Evolutionary conservation across 2,113 vertebrate genomes (phyloP).

Genomic region (Halcyon malimbica): DNA sequence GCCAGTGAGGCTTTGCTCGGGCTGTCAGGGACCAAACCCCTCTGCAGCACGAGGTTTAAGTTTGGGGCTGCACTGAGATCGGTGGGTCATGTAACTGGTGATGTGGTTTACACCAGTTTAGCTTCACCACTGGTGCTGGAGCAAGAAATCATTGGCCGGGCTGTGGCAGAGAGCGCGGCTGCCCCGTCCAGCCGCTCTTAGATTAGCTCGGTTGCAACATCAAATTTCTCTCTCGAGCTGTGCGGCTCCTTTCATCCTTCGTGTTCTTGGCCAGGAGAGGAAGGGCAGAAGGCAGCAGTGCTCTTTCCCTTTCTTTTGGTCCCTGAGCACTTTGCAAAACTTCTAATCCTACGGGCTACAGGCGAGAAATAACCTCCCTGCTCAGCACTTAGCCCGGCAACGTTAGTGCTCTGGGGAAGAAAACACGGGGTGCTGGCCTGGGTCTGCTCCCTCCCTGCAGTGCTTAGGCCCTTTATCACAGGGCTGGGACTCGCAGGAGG

Average conservation of each 20-base stretch:
- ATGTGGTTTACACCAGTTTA: not conserved
- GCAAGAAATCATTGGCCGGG: not conserved
- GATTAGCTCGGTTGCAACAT: not conserved
- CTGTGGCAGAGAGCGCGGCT: not conserved
- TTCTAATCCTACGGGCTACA: not conserved
- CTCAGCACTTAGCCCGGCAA: not conserved
- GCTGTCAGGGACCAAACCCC: not conserved
- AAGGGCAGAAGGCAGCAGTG: not conserved
- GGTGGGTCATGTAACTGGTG: not conserved
- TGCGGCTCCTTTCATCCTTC: not conserved
- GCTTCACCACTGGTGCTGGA: accelerated
- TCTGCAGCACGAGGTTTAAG: not conserved
- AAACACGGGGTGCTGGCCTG: not conserved
- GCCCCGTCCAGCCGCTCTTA: not conserved
- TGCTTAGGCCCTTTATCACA: not conserved
- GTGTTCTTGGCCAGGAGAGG: not conserved
- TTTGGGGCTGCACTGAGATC: not conserved
- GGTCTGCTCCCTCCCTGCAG: accelerated
- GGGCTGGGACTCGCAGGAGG: not conserved
- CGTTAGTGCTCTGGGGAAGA: not conserved
- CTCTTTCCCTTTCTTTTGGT: not conserved
- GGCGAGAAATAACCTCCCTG: not conserved
- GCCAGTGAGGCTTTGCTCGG: not conserved
- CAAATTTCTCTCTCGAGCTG: not conserved
- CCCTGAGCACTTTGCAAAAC: not conserved